Evolutionary conservation across 2,888 invertebrate genomes (phyloP).

Genomic region (Thymelicus sylvestris): DNA sequence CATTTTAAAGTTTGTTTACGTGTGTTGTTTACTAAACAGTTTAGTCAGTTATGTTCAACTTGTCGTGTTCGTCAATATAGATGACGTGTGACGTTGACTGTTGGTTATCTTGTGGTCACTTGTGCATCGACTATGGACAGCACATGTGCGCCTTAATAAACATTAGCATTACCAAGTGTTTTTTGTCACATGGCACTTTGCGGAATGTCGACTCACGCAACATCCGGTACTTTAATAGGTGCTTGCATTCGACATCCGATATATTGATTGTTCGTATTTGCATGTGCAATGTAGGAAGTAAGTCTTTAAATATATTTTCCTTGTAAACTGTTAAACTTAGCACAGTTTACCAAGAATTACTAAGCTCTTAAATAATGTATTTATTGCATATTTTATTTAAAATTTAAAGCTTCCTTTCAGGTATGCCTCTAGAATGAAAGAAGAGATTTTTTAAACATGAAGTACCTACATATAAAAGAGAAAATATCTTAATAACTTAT

Average conservation of each 20-base stretch:
- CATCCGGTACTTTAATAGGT: conserved; percentile 7
- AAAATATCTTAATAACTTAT: neutral
- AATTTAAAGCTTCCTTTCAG: no score
- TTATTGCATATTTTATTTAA: no score
- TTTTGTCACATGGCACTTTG: conserved; percentile 13
- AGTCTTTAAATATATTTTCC: neutral
- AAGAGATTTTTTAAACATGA: no score
- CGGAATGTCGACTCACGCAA: conserved; percentile 9
- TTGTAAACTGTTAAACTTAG: neutral
- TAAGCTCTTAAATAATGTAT: neutral
- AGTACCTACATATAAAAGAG: no score
- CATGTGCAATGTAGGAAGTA: neutral
- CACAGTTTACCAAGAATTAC: neutral
- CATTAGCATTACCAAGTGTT: neutral
- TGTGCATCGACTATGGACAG: neutral
- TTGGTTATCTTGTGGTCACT: neutral
- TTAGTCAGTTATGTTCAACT: conserved; percentile 34
- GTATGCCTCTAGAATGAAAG: no score
- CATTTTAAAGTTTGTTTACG: conserved; percentile 70
- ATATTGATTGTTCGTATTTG: conserved; percentile 11
- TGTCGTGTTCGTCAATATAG: conserved; percentile 24
- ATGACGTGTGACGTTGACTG: conserved; percentile 4
- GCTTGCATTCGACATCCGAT: conserved; percentile 10
- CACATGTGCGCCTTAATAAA: neutral
- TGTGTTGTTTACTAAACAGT: conserved; percentile 60